phyloP scores from a whole-genome alignment of 1,140 invertebrate species.

The Campoletis sonorensis region DNA sequence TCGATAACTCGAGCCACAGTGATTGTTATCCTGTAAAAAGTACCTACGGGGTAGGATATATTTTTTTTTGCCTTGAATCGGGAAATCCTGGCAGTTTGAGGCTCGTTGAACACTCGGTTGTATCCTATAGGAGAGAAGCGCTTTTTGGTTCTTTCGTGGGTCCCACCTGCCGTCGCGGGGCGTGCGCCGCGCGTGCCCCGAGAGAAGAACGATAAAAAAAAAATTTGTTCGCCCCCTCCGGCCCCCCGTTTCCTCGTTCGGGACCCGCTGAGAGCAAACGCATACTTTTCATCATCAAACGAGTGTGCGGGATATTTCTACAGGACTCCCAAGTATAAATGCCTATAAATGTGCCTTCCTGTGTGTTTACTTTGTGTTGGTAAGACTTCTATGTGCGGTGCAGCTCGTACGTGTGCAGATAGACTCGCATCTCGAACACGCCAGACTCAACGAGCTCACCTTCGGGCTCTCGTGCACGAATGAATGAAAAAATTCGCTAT shows the following conservation, averaged over 20 bases:
- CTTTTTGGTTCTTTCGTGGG: constrained; percentile 19
- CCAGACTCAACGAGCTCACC: not conserved
- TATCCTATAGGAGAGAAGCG: not conserved
- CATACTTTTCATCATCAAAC: not conserved
- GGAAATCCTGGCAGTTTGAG: not conserved
- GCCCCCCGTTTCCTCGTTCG: not conserved
- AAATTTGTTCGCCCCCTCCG: constrained; percentile 13
- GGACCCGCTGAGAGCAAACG: not conserved
- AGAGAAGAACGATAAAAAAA: constrained; percentile 59
- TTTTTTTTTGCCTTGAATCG: constrained; percentile 1
- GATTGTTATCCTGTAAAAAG: not conserved
- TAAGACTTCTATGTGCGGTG: not conserved
- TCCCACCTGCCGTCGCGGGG: constrained; percentile 63
- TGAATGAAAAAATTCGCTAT: constrained; percentile 12
- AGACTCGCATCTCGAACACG: constrained; percentile 18
- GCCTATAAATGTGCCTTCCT: no score
- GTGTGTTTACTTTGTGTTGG: not conserved
- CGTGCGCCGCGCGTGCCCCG: constrained; percentile 63
- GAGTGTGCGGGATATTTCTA: not conserved
- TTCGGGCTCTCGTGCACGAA: not conserved
- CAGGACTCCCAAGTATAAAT: not conserved
- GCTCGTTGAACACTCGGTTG: not conserved
- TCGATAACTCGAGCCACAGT: not conserved
- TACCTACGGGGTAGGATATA: not conserved
- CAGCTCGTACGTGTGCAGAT: not conserved